Evolutionary conservation across 2,113 vertebrate genomes (phyloP).

Genomic region (Lepisosteus oculatus): DNA sequence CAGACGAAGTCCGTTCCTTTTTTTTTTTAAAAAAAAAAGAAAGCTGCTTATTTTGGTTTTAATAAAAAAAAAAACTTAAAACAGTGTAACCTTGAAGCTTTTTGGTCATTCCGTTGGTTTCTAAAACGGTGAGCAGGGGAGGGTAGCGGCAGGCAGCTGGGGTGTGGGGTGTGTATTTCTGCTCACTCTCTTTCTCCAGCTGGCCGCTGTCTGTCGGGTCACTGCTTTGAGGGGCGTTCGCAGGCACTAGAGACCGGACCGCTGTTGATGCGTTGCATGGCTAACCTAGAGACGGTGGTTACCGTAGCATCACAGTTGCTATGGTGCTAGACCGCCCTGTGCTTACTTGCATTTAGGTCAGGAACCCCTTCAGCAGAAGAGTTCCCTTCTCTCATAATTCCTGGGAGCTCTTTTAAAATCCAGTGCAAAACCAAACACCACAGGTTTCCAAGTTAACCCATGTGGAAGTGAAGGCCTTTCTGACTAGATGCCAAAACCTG

Average conservation of each 20-base stretch:
- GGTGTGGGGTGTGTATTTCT: background rate
- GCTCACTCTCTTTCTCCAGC: background rate
- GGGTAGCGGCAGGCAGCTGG: background rate
- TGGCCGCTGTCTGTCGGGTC: too few species aligned
- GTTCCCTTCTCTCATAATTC: too few species aligned
- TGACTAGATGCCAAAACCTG: too few species aligned
- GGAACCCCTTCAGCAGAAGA: constrained; percentile 37
- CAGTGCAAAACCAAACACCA: too few species aligned
- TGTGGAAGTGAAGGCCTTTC: too few species aligned
- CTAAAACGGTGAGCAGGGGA: too few species aligned
- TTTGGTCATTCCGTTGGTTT: background rate
- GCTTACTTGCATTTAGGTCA: constrained; percentile 41
- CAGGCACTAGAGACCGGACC: too few species aligned
- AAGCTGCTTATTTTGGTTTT: background rate
- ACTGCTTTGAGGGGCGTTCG: too few species aligned
- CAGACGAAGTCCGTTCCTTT: background rate
- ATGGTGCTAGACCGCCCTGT: constrained; percentile 49
- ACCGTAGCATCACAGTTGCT: constrained; percentile 39
- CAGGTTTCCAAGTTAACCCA: too few species aligned
- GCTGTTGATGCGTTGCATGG: too few species aligned
- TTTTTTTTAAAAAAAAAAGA: background rate
- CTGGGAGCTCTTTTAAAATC: too few species aligned
- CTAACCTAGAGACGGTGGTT: too few species aligned
- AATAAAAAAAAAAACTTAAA: background rate
- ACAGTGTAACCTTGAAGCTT: background rate